Evolutionary conservation across 2,888 invertebrate genomes (phyloP).

Genomic region (Trichogramma dendrolimi): DNA sequence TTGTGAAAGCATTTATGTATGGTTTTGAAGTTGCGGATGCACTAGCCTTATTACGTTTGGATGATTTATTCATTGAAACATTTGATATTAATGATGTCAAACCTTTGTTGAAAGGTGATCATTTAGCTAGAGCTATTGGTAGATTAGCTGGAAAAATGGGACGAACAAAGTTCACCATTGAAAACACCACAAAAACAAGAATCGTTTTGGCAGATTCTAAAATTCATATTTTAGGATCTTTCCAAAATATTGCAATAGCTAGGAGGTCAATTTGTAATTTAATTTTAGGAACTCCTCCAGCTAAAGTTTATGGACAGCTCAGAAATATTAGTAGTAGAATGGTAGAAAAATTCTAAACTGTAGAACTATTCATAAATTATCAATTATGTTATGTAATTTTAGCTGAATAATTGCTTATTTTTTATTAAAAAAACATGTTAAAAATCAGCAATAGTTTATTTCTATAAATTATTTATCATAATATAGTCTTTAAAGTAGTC

Average conservation of each 20-base stretch:
- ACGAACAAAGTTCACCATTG: slow-evolving; percentile 95
- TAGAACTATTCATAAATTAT: slow-evolving; percentile 18
- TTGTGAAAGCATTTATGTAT: slow-evolving; percentile 91
- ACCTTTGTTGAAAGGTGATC: slow-evolving; percentile 88
- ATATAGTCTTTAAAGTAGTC: not conserved
- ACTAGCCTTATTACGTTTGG: slow-evolving; percentile 85
- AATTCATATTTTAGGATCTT: slow-evolving; percentile 95
- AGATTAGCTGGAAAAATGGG: slow-evolving; percentile 96
- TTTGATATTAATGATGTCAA: slow-evolving; percentile 98
- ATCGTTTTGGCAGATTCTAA: slow-evolving; percentile 95
- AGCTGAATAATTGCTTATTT: slow-evolving; percentile 6
- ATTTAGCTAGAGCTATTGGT: slow-evolving; percentile 93
- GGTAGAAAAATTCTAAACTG: slow-evolving; percentile 73
- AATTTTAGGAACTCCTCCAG: slow-evolving; percentile 94
- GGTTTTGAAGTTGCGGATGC: slow-evolving; percentile 98
- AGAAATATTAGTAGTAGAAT: slow-evolving; percentile 79
- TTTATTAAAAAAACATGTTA: slow-evolving; percentile 17
- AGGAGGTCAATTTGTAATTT: slow-evolving; percentile 92
- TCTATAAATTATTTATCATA: not conserved
- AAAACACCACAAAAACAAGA: slow-evolving; percentile 97
- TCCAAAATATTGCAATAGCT: slow-evolving; percentile 92
- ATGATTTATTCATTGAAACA: slow-evolving; percentile 94
- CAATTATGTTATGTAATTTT: slow-evolving; percentile 30
- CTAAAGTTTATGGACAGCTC: slow-evolving; percentile 95
- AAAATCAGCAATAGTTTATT: slow-evolving; percentile 8